These are phyloP conservation scores for Psix sp. DNA, from an alignment of 1,140 invertebrate genomes.

Conservation along the genomic window DNA sequence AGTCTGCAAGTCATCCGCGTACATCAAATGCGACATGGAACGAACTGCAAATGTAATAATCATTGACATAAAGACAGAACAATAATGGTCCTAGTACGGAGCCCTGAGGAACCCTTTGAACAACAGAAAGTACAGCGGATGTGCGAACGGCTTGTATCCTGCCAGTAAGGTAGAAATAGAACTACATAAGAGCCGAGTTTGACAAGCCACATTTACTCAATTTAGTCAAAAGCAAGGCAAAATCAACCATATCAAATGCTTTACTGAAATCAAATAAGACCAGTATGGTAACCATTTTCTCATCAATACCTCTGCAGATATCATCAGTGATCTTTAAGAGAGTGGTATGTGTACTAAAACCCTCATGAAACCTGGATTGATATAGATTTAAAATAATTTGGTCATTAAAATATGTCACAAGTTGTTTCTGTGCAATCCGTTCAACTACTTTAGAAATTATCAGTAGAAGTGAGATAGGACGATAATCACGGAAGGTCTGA, in stretches of 20 bases:
- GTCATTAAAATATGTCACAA: neutral
- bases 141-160: too few relatives aligned
- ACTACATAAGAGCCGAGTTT: neutral
- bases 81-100: neutral
- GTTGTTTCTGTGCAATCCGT: neutral
- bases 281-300: slow-evolving; percentile 14
- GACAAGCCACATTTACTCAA: neutral
- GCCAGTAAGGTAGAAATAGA: neutral
- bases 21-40: neutral
- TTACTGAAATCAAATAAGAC: slow-evolving; percentile 52
- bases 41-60: neutral
- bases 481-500: neutral
- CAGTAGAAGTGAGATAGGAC: slow-evolving; percentile 16
- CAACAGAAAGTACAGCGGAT: neutral
- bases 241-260: slow-evolving; percentile 53
- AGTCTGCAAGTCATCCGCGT: neutral
- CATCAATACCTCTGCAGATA: slow-evolving; percentile 17
- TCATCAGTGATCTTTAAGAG: slow-evolving; percentile 28
- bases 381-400: slow-evolving; percentile 1
- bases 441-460: slow-evolving; percentile 16
- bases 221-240: slow-evolving; percentile 4
- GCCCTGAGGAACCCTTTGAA: neutral
- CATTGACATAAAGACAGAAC: neutral
- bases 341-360: slow-evolving; percentile 29
- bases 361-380: slow-evolving; percentile 26